Conservation (phyloP, 1,140 invertebrate species). For the Bombus difficillimus region DNA sequence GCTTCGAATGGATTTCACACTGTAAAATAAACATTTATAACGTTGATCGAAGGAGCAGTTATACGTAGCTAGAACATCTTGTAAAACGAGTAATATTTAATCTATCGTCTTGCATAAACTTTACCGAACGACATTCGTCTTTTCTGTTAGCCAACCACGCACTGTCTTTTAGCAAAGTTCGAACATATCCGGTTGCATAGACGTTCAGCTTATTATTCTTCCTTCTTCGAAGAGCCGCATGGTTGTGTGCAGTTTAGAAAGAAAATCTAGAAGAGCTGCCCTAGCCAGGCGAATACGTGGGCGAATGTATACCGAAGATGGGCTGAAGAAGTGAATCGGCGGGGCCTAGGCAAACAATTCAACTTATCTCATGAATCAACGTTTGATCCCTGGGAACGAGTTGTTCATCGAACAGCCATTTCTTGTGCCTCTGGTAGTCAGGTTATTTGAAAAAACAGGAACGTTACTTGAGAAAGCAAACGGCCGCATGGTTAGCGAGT, state of each 20-base stretch:
- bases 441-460: slow-evolving; percentile 23
- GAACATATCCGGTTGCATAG: slow-evolving; percentile 36
- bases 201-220: slow-evolving; percentile 48
- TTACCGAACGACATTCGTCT: background rate
- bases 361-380: slow-evolving; percentile 63
- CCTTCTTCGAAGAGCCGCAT: slow-evolving; percentile 32
- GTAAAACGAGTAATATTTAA: slow-evolving; percentile 18
- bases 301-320: slow-evolving; percentile 66
- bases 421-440: background rate
- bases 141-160: background rate
- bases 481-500: slow-evolving; percentile 56
- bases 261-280: slow-evolving; percentile 47
- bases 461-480: slow-evolving; percentile 58
- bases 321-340: slow-evolving; percentile 59
- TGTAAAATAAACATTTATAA: background rate
- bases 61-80: background rate
- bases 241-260: slow-evolving; percentile 40
- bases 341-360: slow-evolving; percentile 63
- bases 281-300: slow-evolving; percentile 45
- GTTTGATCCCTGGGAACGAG: slow-evolving; percentile 62
- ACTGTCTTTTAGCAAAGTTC: background rate
- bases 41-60: background rate
- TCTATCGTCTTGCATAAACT: slow-evolving; percentile 8
- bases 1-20: background rate
- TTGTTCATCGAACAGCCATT: slow-evolving; percentile 26